phyloP scores from a whole-genome alignment of 2,113 vertebrate genomes.

The Picathartes gymnocephalus region DNA sequence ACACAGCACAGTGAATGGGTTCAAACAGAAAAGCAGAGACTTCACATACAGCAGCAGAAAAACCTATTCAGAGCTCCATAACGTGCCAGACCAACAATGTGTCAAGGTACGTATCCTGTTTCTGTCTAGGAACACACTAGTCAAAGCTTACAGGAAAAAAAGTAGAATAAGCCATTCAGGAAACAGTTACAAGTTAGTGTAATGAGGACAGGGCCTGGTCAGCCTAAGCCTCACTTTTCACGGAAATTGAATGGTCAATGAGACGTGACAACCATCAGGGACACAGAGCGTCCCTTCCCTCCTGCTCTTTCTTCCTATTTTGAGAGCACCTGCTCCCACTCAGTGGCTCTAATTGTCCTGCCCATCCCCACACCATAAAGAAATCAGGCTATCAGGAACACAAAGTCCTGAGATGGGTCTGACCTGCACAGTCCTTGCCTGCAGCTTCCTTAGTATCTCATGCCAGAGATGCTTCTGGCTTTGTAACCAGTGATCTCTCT shows the following conservation, averaged over 20 bases:
- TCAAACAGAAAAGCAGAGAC: neutral
- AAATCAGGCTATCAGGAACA: neutral
- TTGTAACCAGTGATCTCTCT: neutral
- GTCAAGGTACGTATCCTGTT: neutral
- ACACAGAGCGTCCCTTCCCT: neutral
- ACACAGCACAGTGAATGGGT: accelerated
- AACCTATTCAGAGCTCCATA: neutral
- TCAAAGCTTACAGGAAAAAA: neutral
- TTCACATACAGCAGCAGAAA: neutral
- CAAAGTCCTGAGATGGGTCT: neutral
- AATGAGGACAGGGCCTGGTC: neutral
- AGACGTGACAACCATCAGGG: accelerated
- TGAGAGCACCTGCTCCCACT: accelerated
- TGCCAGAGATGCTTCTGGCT: neutral
- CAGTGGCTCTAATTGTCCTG: neutral
- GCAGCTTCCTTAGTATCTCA: neutral
- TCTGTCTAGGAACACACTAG: neutral
- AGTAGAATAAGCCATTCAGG: neutral
- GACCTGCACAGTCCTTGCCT: neutral
- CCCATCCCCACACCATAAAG: neutral
- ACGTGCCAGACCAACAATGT: neutral
- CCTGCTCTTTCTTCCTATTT: neutral
- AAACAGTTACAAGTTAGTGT: accelerated
- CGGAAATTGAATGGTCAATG: accelerated
- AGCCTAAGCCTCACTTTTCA: accelerated